Conservation (phyloP, 2,888 invertebrate genomes). For the Lysandra coridon region DNA sequence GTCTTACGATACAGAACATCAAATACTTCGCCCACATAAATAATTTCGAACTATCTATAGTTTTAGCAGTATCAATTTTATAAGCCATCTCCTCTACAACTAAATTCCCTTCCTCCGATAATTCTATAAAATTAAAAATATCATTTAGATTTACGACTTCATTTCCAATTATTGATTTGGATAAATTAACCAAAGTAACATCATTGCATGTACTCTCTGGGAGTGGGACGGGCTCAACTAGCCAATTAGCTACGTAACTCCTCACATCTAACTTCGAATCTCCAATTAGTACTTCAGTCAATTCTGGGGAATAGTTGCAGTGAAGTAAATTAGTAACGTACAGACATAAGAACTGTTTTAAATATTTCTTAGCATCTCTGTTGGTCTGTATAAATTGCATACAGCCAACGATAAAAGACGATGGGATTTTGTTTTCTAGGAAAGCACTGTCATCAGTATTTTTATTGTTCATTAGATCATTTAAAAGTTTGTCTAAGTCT, state of each 20-base stretch:
- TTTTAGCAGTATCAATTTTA: slow-evolving; percentile 49
- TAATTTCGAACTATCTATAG: slow-evolving; percentile 61
- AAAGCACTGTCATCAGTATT: slow-evolving; percentile 59
- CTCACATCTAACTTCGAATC: slow-evolving; percentile 69
- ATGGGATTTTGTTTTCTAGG: slow-evolving; percentile 66
- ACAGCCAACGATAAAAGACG: slow-evolving; percentile 69
- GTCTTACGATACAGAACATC: slow-evolving; percentile 61
- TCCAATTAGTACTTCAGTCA: slow-evolving; percentile 73
- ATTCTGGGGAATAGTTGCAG: slow-evolving; percentile 76
- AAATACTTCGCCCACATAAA: slow-evolving; percentile 70
- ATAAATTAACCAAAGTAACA: slow-evolving; percentile 59
- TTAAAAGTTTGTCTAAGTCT: slow-evolving; percentile 61
- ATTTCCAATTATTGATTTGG: slow-evolving; percentile 63
- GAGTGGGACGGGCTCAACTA: slow-evolving; percentile 52
- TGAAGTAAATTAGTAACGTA: slow-evolving; percentile 81
- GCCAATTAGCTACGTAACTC: slow-evolving; percentile 78
- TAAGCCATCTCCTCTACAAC: slow-evolving; percentile 49
- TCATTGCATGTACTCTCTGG: slow-evolving; percentile 59
- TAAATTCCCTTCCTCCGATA: slow-evolving; percentile 50
- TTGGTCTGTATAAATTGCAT: slow-evolving; percentile 61
- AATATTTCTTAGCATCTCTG: slow-evolving; percentile 59
- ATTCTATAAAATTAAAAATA: slow-evolving; percentile 58
- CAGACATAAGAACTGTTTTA: slow-evolving; percentile 66
- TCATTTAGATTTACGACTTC: slow-evolving; percentile 54
- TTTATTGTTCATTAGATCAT: slow-evolving; percentile 63